These are phyloP conservation scores for Drosophila mimica DNA, from an alignment of 2,888 invertebrate species.

Conservation along the genomic window DNA sequence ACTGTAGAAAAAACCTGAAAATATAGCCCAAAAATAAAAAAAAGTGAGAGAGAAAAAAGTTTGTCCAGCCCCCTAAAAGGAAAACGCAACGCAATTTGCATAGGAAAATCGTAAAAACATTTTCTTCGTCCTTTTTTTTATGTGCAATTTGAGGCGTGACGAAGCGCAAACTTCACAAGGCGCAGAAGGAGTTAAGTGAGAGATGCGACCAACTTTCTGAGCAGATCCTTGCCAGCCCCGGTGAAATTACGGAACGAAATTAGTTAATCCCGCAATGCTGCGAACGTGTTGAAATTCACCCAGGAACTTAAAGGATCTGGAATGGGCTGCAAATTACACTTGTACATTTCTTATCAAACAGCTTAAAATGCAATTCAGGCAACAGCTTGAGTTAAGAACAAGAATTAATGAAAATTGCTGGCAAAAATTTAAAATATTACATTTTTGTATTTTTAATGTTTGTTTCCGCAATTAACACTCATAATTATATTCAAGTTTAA, in stretches of 20 bases:
- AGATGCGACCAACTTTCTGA: constrained; percentile 42
- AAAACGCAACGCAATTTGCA: constrained; percentile 58
- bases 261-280: constrained; percentile 62
- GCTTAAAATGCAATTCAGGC: background rate
- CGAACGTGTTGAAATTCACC: constrained; percentile 58
- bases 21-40: constrained; percentile 37
- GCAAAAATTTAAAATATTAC: background rate
- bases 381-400: background rate
- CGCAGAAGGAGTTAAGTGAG: constrained; percentile 57
- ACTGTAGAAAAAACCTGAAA: constrained; percentile 6
- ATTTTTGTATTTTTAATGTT: background rate
- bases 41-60: constrained; percentile 18
- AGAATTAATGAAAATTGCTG: background rate
- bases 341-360: constrained; percentile 6
- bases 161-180: constrained; percentile 38
- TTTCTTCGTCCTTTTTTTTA: constrained; percentile 33
- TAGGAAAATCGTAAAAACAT: constrained; percentile 73
- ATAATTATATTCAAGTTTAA: background rate
- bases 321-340: constrained; percentile 1
- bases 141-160: constrained; percentile 71
- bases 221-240: constrained; percentile 18
- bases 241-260: constrained; percentile 55
- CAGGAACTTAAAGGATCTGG: constrained; percentile 6
- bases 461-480: background rate
- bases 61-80: constrained; percentile 9